Conservation (phyloP, 1,140 invertebrate species). For the Neuroterus valhalla region DNA sequence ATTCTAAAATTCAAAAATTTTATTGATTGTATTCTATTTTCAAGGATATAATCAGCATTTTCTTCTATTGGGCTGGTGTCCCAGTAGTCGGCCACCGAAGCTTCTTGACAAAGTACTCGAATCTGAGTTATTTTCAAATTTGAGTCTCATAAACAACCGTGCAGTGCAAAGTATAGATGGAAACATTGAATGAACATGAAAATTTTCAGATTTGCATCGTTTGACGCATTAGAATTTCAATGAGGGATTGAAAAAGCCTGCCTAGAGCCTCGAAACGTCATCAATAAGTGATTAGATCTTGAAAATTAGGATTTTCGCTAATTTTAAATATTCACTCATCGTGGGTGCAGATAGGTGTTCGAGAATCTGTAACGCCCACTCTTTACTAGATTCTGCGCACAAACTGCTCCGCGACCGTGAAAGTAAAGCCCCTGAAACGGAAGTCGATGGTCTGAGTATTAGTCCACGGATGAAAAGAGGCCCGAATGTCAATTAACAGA, state of each 20-base stretch:
- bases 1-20: slow-evolving; percentile 49
- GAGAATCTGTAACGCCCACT: slow-evolving; percentile 36
- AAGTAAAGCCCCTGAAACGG: background rate
- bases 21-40: slow-evolving; percentile 7
- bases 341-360: slow-evolving; percentile 1
- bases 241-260: background rate
- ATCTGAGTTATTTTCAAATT: too few relatives aligned
- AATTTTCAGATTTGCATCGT: background rate
- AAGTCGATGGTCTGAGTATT: slow-evolving; percentile 3
- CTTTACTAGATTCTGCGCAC: slow-evolving; percentile 24
- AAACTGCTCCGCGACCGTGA: background rate
- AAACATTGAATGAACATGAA: background rate
- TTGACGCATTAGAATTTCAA: background rate
- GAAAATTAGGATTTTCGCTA: background rate
- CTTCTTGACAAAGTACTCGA: too few relatives aligned
- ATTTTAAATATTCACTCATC: background rate
- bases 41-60: too few relatives aligned
- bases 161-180: background rate
- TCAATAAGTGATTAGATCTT: background rate
- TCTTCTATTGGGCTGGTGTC: too few relatives aligned
- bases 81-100: too few relatives aligned
- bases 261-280: background rate
- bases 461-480: background rate
- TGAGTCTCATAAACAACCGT: background rate
- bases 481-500: background rate